Base-by-base conservation (phyloP, 2,113 vertebrate species). In the Ranitomeya imitator region DNA sequence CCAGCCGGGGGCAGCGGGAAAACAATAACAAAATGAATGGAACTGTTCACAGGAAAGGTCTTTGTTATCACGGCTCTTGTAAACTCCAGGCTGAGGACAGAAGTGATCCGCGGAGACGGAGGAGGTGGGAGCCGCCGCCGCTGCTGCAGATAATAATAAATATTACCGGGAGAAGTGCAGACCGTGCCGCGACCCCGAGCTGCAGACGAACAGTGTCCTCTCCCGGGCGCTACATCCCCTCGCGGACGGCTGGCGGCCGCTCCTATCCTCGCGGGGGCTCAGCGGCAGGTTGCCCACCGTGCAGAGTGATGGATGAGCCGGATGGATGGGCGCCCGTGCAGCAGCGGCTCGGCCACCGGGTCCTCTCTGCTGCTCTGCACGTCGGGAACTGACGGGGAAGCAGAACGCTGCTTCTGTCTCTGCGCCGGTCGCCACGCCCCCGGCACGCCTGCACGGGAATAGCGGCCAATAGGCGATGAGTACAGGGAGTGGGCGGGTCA, bases 301-400 rank as follows among this genome's bases (percentile, higher is more conserved):
- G 31, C 60, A 16, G 73, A 85, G 55, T 60, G 79, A 87, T 84
- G 82, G 73, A 84, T 88, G 55, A 84, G 87, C 81, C 55, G 80
- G 57, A 31, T 7, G 65, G 16, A 31, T 61, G 45, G 52, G 81
- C 87, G 81, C 81, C 81, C 86, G 10, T 55, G 51, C 82, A 71
- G 45, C 63, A 26, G 79, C 57, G 21, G 21, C 63, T 11, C 55
- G 14, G 67, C 60, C 74, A 79, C 60, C 55, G 74, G 15, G 59
- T 85, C 87, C 74, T 85, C 82, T 83, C 87, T 79, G 87, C 87
- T 89, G 82, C 87, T 89, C 87, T 85, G 87, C 87, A 84, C 82
- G 87, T 89, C 87, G 82, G 87, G 87, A 85, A 85, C 81, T 89
- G 87, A 89, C 87, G 79, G 74, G 60, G 45, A 85, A 79, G 59